Percentiles rank a stretch among this genome's conserved stretches.
Evolutionary conservation across 2,797 vertebrate species (phyloP).

Genomic region (Ptychadena robeensis): DNA sequence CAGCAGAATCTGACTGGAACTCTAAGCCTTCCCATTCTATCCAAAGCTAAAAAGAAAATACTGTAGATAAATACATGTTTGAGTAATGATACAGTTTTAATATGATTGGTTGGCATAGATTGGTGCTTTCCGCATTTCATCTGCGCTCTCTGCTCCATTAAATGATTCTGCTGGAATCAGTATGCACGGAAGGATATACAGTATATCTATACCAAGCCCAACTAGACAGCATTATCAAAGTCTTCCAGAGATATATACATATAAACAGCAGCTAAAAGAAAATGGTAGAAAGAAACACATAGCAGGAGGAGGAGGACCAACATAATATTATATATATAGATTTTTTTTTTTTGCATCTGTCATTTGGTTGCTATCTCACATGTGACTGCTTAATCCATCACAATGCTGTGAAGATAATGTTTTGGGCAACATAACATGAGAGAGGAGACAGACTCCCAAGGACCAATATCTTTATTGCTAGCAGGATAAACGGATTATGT

Average conservation of each 20-base stretch:
- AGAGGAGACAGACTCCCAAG: conserved; percentile 99
- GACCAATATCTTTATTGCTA: conserved; percentile 99
- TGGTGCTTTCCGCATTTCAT: not conserved
- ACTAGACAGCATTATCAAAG: conserved; percentile 25
- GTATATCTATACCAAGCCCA: not conserved
- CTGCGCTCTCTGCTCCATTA: too few species aligned
- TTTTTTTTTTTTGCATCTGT: conserved; percentile 92
- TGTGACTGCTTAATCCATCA: conserved; percentile 99
- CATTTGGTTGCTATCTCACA: conserved; percentile 99
- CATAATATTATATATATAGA: conserved; percentile 87
- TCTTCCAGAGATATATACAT: conserved; percentile 30
- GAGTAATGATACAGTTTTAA: not conserved
- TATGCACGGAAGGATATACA: not conserved
- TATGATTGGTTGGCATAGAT: not conserved
- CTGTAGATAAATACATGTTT: too few species aligned
- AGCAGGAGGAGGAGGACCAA: conserved; percentile 85
- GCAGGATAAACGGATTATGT: conserved; percentile 99
- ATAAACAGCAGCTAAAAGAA: conserved; percentile 62
- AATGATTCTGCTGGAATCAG: not conserved
- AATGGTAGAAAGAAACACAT: conserved; percentile 69
- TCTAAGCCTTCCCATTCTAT: too few species aligned
- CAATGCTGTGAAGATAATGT: conserved; percentile 99
- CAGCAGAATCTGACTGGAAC: too few species aligned
- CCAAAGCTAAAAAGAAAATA: too few species aligned
- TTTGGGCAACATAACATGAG: conserved; percentile 99